Evolutionary conservation across 1,140 invertebrate species (phyloP).

Genomic region (Drosophila cardini): DNA sequence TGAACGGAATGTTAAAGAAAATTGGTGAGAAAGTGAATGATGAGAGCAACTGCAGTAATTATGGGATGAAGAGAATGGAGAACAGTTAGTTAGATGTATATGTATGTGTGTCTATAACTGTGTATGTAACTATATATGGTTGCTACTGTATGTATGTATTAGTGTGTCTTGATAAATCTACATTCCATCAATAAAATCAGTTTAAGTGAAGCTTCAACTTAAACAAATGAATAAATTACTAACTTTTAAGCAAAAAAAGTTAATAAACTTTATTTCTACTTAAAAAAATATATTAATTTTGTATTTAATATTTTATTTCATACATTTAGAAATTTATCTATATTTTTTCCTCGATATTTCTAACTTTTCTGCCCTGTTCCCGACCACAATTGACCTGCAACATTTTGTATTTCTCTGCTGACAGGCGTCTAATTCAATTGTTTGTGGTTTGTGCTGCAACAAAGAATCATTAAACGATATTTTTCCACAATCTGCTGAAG

Average conservation of each 20-base stretch:
- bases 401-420: slow-evolving; percentile 12
- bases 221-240: too few species aligned
- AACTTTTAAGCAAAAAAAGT: too few species aligned
- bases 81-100: too few species aligned
- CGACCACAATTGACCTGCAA: slow-evolving; percentile 1
- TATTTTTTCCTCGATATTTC: too few species aligned
- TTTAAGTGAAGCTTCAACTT: too few species aligned
- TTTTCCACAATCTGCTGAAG: slow-evolving; percentile 3
- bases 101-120: neutral
- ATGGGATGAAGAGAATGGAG: neutral
- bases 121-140: neutral
- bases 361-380: neutral
- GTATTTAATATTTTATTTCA: too few species aligned
- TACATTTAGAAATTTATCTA: too few species aligned
- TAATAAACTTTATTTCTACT: too few species aligned
- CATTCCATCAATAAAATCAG: too few species aligned
- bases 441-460: slow-evolving; percentile 14
- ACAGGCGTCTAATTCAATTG: slow-evolving; percentile 47
- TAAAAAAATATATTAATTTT: too few species aligned
- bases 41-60: neutral
- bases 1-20: neutral
- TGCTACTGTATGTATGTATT: too few species aligned
- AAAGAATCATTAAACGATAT: slow-evolving; percentile 19
- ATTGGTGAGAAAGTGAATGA: slow-evolving; percentile 11
- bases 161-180: too few species aligned